A percentile compares a stretch with the other conserved stretches of the same genome.
These are phyloP conservation scores for Danaus chrysippus DNA, from an alignment of 2,888 invertebrate species.

Conservation along the genomic window DNA sequence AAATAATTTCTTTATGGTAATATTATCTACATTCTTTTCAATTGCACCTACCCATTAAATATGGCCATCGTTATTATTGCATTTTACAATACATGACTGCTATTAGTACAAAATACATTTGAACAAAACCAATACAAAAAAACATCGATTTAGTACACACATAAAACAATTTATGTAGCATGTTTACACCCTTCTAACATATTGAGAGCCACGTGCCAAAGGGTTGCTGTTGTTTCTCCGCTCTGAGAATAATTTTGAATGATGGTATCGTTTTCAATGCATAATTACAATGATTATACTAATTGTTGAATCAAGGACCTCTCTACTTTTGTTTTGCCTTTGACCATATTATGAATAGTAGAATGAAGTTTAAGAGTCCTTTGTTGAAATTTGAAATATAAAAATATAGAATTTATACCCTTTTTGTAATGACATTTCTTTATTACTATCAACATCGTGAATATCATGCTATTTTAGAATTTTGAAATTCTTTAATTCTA, in stretches of 20 bases:
- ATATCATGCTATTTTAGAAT: too few species aligned
- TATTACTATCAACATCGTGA: too few species aligned
- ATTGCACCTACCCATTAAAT: too few species aligned
- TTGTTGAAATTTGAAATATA: conserved; percentile 21
- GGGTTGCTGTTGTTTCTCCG: conserved; percentile 67
- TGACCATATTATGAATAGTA: conserved; percentile 68
- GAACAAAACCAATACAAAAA: conserved; percentile 15
- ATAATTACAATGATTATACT: conserved; percentile 73
- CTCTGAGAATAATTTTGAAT: conserved; percentile 54
- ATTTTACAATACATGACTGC: background rate
- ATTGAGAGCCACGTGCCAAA: conserved; percentile 66
- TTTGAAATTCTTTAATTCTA: too few species aligned
- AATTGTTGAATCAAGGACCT: conserved; percentile 63
- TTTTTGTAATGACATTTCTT: background rate
- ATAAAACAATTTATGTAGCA: conserved; percentile 10
- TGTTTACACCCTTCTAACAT: conserved; percentile 45
- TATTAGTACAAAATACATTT: background rate
- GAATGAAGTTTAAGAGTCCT: conserved; percentile 63
- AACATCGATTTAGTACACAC: background rate
- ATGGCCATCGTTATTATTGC: background rate
- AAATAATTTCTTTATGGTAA: too few species aligned
- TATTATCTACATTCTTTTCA: too few species aligned
- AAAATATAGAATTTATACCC: background rate
- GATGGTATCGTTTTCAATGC: conserved; percentile 73
- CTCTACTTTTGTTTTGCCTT: conserved; percentile 66